phyloP scores from a whole-genome alignment of 2,797 vertebrate genomes.

The Orestias chungarensis region DNA sequence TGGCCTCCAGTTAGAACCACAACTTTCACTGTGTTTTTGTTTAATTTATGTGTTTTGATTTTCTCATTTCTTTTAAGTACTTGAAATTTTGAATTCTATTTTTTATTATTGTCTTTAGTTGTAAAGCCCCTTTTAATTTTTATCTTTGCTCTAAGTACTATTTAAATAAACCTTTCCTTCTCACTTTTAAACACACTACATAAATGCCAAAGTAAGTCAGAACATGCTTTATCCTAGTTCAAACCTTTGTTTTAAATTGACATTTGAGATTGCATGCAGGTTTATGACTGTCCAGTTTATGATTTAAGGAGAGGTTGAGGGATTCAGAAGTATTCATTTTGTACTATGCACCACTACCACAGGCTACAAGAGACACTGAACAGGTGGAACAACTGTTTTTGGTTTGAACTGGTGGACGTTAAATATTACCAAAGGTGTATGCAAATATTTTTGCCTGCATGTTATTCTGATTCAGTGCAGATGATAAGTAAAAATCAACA shows the following conservation, averaged over 20 bases:
- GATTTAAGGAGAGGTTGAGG: neutral
- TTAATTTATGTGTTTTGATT: neutral
- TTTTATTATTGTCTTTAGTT: neutral
- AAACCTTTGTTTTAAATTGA: neutral
- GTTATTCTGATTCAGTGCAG: neutral
- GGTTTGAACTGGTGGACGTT: neutral
- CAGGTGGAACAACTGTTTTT: neutral
- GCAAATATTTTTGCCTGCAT: neutral
- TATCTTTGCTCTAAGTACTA: neutral
- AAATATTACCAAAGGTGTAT: neutral
- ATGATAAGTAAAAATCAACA: neutral
- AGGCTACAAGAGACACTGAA: neutral
- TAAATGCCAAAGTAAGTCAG: neutral
- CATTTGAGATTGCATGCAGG: neutral
- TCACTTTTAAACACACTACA: neutral
- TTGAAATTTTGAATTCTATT: neutral
- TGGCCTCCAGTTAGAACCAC: neutral
- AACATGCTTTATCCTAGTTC: neutral
- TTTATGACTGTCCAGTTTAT: neutral
- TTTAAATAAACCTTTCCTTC: neutral
- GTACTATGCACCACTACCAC: neutral
- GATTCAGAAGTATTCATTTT: neutral
- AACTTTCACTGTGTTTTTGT: neutral
- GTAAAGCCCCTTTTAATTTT: neutral
- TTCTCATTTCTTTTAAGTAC: neutral